Conservation (phyloP, 2,888 invertebrate species). For the Stictocephala bisonia region DNA sequence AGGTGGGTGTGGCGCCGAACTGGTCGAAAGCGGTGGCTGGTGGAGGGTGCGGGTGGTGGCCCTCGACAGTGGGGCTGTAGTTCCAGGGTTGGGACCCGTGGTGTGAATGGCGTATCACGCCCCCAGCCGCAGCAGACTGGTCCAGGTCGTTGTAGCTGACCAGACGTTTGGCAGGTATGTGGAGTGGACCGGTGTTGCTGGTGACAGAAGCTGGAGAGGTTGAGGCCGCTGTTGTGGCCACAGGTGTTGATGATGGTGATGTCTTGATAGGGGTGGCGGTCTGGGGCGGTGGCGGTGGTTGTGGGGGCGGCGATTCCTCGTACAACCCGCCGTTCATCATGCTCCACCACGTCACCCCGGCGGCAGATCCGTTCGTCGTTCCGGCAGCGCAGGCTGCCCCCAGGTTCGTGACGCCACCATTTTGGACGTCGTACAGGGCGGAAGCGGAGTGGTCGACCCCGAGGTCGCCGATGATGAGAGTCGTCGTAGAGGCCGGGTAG, state of each 20-base stretch:
- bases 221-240: constrained; percentile 71
- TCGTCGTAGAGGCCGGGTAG: constrained; percentile 65
- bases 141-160: constrained; percentile 66
- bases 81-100: constrained; percentile 76
- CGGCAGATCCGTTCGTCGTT: constrained; percentile 67
- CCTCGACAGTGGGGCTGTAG: constrained; percentile 73
- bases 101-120: constrained; percentile 80
- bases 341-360: constrained; percentile 87
- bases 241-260: constrained; percentile 70
- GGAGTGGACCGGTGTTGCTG: constrained; percentile 76
- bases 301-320: constrained; percentile 73
- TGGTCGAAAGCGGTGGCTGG: constrained; percentile 71
- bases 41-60: constrained; percentile 65
- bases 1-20: constrained; percentile 74
- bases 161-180: constrained; percentile 88
- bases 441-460: constrained; percentile 80
- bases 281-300: constrained; percentile 53
- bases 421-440: constrained; percentile 79
- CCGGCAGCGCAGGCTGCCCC: constrained; percentile 61
- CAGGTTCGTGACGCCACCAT: constrained; percentile 77
- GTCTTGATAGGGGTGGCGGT: constrained; percentile 55
- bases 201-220: constrained; percentile 77
- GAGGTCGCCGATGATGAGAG: constrained; percentile 65
- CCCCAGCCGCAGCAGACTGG: constrained; percentile 68
- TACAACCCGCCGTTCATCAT: constrained; percentile 87